Base-by-base conservation (phyloP, 2,113 vertebrate genomes). In the Chascanopsetta lugubris region DNA sequence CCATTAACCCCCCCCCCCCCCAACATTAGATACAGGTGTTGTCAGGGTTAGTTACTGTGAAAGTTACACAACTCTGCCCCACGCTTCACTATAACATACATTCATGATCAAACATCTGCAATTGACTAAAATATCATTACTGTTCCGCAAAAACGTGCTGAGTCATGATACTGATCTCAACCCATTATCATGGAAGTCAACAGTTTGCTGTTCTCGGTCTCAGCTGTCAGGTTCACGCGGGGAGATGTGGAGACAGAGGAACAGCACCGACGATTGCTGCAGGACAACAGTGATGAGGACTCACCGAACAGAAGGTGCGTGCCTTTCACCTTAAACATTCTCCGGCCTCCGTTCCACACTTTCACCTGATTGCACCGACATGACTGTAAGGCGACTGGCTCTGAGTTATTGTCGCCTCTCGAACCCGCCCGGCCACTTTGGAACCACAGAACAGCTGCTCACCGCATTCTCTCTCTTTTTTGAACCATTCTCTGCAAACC, bases 231-330 rank as follows among this genome's bases (percentile, higher is more conserved):
- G 54, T 94, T 93, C 29, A 91, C 86, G 4, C 88, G 93, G 30
- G 77, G 91, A 62, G 91, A 93, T 22, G 89, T 91, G 64, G 90
- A 93, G 20, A 80, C 77, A 1, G 92, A 95, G 49, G 92, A 94
- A 64, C 95, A 96, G 38, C 90, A 90, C 72, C 91, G 91, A 69
- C 86, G 93, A 65, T 92, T 96, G 58, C 93, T 97, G n/a, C 94
- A 94, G 38, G 93, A 95, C 66, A 82, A 92, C 81, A 94, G 90
- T 36, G 94, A 93, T 54, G 94, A 95, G 15, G 92, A 90, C 30
- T 75, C 86, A 0, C 92, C 94, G 29, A 89, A 85, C 0, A 93
- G 91, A 90, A 94, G 94, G 95, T 95, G 32, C 26, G 11, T n/a
- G n/a, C n/a, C n/a, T n/a, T n/a, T n/a, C n/a, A n/a, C n/a, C n/a